Percentiles rank a stretch among this genome's conserved stretches.
phyloP scores from a whole-genome alignment of 2,888 invertebrate genomes.

The Conops quadrifasciatus region DNA sequence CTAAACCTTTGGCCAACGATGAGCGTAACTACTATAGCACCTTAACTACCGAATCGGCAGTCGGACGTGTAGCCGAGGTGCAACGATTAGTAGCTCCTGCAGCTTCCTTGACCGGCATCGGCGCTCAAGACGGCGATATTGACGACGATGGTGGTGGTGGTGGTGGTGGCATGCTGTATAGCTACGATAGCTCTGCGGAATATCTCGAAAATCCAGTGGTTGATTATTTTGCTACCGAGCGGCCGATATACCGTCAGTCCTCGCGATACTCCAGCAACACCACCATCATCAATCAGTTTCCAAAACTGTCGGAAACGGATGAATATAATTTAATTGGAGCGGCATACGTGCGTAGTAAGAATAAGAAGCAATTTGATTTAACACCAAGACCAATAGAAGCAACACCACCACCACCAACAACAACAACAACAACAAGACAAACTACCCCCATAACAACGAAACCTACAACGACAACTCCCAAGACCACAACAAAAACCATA shows the following conservation, averaged over 20 bases:
- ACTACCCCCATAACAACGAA: conserved; percentile 56
- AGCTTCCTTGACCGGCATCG: neutral
- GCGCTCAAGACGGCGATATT: neutral
- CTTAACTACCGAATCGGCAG: conserved; percentile 44
- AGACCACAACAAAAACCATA: too few species aligned
- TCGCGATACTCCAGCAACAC: conserved; percentile 39
- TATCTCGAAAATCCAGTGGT: conserved; percentile 44
- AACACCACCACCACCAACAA: conserved; percentile 67
- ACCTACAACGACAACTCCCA: conserved; percentile 40
- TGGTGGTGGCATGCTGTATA: conserved; percentile 39
- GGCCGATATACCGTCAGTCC: conserved; percentile 25
- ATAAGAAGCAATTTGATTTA: conserved; percentile 46
- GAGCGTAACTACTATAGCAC: conserved; percentile 52
- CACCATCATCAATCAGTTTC: conserved; percentile 41
- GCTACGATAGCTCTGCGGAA: conserved; percentile 50
- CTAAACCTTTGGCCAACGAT: conserved; percentile 42
- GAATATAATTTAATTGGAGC: conserved; percentile 52
- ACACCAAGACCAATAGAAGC: conserved; percentile 52
- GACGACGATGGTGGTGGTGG: conserved; percentile 39
- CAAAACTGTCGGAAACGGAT: conserved; percentile 46
- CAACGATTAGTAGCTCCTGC: neutral
- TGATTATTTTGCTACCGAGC: conserved; percentile 47
- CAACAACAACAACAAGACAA: conserved; percentile 64
- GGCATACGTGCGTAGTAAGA: conserved; percentile 13
- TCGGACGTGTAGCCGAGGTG: neutral